Percentiles rank a stretch among this genome's conserved stretches.
Evolutionary conservation across 2,888 invertebrate species (phyloP).

Genomic region (Parnassius smintheus): DNA sequence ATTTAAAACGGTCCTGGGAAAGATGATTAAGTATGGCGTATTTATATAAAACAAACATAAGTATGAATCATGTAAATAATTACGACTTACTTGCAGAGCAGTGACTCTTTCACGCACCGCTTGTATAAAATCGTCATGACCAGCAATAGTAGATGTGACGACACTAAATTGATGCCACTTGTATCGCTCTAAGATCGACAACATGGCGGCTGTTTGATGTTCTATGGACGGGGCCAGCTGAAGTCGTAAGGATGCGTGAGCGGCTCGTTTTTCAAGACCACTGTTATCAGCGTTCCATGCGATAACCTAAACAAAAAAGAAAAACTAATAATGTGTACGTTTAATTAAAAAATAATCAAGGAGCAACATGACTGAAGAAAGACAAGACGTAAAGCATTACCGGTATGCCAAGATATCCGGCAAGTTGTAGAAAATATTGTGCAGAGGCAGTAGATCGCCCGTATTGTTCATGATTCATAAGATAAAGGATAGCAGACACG

Average conservation of each 20-base stretch:
- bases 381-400: conserved; percentile 63
- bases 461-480: conserved; percentile 97
- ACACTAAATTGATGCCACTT: conserved; percentile 98
- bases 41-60: neutral
- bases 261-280: conserved; percentile 89
- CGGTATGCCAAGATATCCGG: conserved; percentile 96
- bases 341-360: conserved; percentile 25
- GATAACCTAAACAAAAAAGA: conserved; percentile 82
- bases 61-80: neutral
- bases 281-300: conserved; percentile 99
- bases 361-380: conserved; percentile 22
- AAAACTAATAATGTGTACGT: neutral
- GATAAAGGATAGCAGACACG: conserved; percentile 95
- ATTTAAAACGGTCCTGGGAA: conserved; percentile 78
- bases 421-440: conserved; percentile 95
- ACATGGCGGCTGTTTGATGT: conserved; percentile 98
- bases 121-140: conserved; percentile 97
- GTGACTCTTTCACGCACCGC: conserved; percentile 93
- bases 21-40: too few relatives aligned
- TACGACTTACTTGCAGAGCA: conserved; percentile 85
- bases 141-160: conserved; percentile 95
- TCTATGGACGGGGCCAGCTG: conserved; percentile 98
- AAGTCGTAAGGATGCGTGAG: conserved; percentile 93
- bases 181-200: conserved; percentile 96
- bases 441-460: conserved; percentile 96